These are phyloP conservation scores for Elysia crispata DNA, from an alignment of 2,888 invertebrate genomes.

Conservation along the genomic window DNA sequence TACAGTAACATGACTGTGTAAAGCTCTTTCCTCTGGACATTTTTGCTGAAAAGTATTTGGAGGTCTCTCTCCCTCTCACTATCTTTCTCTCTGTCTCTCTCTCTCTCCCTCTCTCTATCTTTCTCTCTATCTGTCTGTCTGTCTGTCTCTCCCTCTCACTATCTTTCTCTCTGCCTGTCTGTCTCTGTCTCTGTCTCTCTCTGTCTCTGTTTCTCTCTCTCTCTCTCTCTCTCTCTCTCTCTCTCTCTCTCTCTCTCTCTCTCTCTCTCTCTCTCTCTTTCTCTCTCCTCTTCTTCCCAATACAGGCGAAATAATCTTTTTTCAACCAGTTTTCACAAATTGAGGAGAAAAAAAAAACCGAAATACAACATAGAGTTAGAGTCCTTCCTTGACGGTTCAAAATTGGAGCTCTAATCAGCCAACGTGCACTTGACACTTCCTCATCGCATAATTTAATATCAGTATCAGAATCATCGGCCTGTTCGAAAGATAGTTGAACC, in stretches of 20 bases:
- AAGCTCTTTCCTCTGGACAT: too few relatives aligned
- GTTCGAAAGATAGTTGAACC: too few relatives aligned
- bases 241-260: constrained; percentile 16
- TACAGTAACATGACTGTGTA: neutral
- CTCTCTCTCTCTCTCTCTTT: constrained; percentile 36
- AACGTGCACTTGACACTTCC: too few relatives aligned
- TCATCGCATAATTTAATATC: too few relatives aligned
- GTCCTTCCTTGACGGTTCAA: too few relatives aligned
- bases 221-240: constrained; percentile 1
- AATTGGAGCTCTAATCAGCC: too few relatives aligned
- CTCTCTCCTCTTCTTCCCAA: constrained; percentile 7
- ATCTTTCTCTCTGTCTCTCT: neutral
- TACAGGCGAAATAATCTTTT: too few relatives aligned
- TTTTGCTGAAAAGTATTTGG: too few relatives aligned
- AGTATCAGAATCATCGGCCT: too few relatives aligned
- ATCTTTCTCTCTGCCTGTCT: neutral
- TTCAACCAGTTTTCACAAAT: too few relatives aligned
- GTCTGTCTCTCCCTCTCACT: constrained; percentile 16
- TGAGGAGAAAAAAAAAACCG: too few relatives aligned
- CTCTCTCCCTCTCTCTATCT: neutral
- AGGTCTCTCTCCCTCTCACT: neutral
- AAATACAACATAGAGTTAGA: too few relatives aligned
- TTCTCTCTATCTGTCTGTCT: neutral
- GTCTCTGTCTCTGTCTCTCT: neutral
- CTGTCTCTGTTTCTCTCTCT: neutral